phyloP scores from a whole-genome alignment of 2,888 invertebrate genomes.

The Morpho helenor region DNA sequence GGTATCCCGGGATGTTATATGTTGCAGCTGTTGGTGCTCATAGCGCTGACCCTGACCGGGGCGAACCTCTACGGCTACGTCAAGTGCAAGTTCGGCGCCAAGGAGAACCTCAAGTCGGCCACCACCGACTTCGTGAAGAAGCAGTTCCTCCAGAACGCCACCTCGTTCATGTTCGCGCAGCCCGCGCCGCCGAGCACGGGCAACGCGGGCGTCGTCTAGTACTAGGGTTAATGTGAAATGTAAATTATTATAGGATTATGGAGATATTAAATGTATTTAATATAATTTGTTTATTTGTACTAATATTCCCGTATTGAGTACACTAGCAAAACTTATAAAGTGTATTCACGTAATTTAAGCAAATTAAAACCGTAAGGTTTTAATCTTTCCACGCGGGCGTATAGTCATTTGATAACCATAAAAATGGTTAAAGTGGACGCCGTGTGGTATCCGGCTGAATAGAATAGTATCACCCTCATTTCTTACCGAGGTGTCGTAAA shows the following conservation, averaged over 20 bases:
- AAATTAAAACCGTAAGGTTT: too few relatives aligned
- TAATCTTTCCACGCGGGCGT: too few relatives aligned
- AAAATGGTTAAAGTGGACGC: too few relatives aligned
- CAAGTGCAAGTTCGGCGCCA: conserved; percentile 95
- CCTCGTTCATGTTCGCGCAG: conserved; percentile 81
- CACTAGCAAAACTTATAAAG: too few relatives aligned
- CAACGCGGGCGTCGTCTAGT: conserved; percentile 54
- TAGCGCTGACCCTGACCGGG: conserved; percentile 92
- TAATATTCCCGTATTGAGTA: too few relatives aligned
- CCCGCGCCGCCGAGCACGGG: conserved; percentile 58
- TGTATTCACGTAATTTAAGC: too few relatives aligned
- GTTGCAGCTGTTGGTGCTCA: conserved; percentile 89
- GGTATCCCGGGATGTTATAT: neutral
- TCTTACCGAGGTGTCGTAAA: too few relatives aligned
- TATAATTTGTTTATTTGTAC: too few relatives aligned
- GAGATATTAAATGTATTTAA: conserved; percentile 6
- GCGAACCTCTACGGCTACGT: conserved; percentile 98
- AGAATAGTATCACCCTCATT: too few relatives aligned
- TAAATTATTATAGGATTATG: conserved; percentile 1
- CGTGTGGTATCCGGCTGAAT: too few relatives aligned
- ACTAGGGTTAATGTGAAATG: neutral
- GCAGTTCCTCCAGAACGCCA: conserved; percentile 87
- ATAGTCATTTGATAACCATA: too few relatives aligned
- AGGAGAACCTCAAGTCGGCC: conserved; percentile 85
- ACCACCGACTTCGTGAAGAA: conserved; percentile 89